Conservation (phyloP, 2,888 invertebrate genomes). For the Geotrupes spiniger region DNA sequence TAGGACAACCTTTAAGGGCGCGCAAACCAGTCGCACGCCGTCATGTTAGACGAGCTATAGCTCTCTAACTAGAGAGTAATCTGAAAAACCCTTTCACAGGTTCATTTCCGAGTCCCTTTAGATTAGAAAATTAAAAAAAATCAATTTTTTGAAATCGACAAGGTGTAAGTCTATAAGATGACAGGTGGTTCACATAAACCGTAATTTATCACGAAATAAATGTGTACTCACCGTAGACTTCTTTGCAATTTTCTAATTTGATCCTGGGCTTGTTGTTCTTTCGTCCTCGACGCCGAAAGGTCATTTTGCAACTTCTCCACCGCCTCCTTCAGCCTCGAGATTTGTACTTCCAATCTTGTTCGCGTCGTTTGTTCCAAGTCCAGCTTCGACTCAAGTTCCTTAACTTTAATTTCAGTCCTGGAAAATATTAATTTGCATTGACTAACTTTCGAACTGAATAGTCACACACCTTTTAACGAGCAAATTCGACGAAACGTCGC, state of each 20-base stretch:
- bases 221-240: slow-evolving; percentile 53
- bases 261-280: slow-evolving; percentile 77
- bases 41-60: no score
- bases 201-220: neutral
- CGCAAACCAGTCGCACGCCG: no score
- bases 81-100: no score
- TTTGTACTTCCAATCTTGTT: slow-evolving; percentile 77
- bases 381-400: slow-evolving; percentile 86
- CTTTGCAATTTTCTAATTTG: slow-evolving; percentile 71
- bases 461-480: slow-evolving; percentile 63
- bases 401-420: slow-evolving; percentile 78
- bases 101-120: no score
- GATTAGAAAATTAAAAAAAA: no score
- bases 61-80: no score
- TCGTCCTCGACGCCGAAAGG: slow-evolving; percentile 63
- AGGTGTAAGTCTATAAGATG: no score
- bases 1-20: no score
- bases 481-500: slow-evolving; percentile 68
- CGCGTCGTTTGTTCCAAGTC: slow-evolving; percentile 89
- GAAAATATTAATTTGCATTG: slow-evolving; percentile 27
- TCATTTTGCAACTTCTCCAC: slow-evolving; percentile 73
- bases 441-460: no score
- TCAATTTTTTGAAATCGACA: no score
- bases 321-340: slow-evolving; percentile 67
- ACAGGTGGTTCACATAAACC: no score